Percentiles rank a stretch among this genome's conserved stretches.
These are phyloP conservation scores for Sinodicranocentrus sp. DNA, from an alignment of 2,888 invertebrate genomes.

Conservation along the genomic window DNA sequence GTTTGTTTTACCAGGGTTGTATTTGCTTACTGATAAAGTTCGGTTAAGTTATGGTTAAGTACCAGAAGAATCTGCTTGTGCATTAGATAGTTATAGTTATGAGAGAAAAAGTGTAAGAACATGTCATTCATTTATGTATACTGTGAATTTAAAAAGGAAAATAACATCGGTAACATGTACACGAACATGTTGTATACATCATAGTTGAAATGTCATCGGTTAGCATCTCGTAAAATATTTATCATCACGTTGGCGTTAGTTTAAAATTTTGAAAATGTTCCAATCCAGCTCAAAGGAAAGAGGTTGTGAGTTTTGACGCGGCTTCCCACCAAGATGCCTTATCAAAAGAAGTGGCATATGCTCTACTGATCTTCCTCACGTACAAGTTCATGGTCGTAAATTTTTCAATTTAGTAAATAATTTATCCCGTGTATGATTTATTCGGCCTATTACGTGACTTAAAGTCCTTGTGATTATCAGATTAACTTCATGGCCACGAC, in stretches of 20 bases:
- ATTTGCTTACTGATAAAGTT: too few relatives aligned
- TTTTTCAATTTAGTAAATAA: not conserved
- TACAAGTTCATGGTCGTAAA: constrained; percentile 37
- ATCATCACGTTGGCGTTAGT: not conserved
- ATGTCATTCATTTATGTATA: not conserved
- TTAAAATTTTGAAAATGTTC: not conserved
- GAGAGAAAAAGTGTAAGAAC: not conserved
- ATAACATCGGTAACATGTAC: not conserved
- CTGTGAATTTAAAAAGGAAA: not conserved
- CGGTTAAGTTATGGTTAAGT: too few relatives aligned
- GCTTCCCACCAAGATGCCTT: not conserved
- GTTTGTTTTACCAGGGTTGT: too few relatives aligned
- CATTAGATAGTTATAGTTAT: too few relatives aligned
- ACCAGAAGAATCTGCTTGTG: too few relatives aligned
- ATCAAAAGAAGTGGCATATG: not conserved
- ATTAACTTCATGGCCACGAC: not conserved
- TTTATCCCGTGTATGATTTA: not conserved
- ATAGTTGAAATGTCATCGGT: not conserved
- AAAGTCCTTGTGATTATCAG: constrained; percentile 10
- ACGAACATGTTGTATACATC: not conserved
- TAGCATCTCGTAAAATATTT: not conserved
- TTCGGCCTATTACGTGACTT: constrained; percentile 26
- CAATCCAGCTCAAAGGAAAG: not conserved
- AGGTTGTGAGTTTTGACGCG: not conserved
- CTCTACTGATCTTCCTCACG: constrained; percentile 22